Evolutionary conservation across 2,113 vertebrate species (phyloP).

Genomic region (Alectura lathami): DNA sequence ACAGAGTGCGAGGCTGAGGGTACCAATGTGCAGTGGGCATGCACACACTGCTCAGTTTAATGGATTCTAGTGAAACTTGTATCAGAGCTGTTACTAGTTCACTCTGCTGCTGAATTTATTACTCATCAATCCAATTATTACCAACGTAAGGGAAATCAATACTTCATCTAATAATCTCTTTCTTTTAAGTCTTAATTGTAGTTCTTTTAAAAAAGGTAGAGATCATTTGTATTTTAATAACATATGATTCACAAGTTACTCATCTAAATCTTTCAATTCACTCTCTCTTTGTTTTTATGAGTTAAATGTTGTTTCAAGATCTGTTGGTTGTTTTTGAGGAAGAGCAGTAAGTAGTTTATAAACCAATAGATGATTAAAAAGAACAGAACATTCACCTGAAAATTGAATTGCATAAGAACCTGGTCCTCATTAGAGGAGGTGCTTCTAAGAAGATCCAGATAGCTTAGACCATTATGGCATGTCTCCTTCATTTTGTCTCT

Average conservation of each 20-base stretch:
- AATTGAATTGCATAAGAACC: constrained; percentile 53
- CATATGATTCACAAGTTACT: neutral
- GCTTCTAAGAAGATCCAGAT: constrained; percentile 51
- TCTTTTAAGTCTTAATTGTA: neutral
- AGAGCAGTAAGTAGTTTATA: constrained; percentile 33
- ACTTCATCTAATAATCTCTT: neutral
- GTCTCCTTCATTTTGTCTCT: constrained; percentile 48
- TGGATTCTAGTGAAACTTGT: neutral
- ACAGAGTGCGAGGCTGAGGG: accelerated
- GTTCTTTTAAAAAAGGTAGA: neutral
- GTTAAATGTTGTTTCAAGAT: neutral
- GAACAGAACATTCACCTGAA: constrained; percentile 54
- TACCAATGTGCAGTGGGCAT: neutral
- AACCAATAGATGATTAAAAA: constrained; percentile 13
- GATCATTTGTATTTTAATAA: neutral
- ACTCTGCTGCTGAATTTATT: neutral
- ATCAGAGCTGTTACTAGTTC: neutral
- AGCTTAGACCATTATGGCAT: neutral
- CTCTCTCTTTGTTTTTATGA: neutral
- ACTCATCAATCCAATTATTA: neutral
- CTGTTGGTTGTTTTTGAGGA: neutral
- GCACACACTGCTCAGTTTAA: neutral
- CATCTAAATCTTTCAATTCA: neutral
- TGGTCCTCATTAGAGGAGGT: constrained; percentile 52
- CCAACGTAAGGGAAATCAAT: neutral